These are phyloP conservation scores for Drosophila borealis DNA, from an alignment of 2,888 invertebrate species.

Conservation along the genomic window DNA sequence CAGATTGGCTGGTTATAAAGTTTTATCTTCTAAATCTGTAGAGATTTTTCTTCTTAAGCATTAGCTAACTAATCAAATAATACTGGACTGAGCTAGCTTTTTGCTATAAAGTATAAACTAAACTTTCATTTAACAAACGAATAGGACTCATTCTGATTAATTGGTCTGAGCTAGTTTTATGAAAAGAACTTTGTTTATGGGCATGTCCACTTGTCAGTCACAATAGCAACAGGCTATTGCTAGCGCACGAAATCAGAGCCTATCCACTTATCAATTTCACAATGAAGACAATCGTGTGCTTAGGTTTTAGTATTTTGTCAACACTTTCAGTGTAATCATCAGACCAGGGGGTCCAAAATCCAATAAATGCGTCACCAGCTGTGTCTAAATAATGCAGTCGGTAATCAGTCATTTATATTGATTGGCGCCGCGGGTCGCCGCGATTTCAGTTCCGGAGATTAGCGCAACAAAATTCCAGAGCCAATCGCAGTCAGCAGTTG, in stretches of 20 bases:
- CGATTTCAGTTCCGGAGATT: constrained; percentile 52
- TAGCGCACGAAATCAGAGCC: neutral
- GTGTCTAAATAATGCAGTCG: constrained; percentile 15
- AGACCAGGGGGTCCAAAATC: constrained; percentile 14
- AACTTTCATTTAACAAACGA: no score
- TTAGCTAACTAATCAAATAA: no score
- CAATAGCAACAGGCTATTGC: neutral
- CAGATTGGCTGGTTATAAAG: neutral
- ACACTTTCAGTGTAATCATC: constrained; percentile 5
- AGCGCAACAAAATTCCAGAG: constrained; percentile 23
- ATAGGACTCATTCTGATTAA: no score
- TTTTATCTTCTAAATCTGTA: no score
- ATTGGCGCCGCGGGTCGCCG: constrained; percentile 20
- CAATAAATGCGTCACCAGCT: constrained; percentile 18
- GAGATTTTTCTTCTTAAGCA: no score
- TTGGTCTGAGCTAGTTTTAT: neutral
- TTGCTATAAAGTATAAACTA: no score
- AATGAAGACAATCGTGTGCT: constrained; percentile 18
- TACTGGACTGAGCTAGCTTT: no score
- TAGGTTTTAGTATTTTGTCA: neutral
- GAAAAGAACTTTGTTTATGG: neutral
- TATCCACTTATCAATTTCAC: constrained; percentile 31
- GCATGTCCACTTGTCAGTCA: neutral
- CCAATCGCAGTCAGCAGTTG: constrained; percentile 54
- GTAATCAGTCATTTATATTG: constrained; percentile 58